Conservation (phyloP, 2,888 invertebrate species). For the Ochropleura plecta region DNA sequence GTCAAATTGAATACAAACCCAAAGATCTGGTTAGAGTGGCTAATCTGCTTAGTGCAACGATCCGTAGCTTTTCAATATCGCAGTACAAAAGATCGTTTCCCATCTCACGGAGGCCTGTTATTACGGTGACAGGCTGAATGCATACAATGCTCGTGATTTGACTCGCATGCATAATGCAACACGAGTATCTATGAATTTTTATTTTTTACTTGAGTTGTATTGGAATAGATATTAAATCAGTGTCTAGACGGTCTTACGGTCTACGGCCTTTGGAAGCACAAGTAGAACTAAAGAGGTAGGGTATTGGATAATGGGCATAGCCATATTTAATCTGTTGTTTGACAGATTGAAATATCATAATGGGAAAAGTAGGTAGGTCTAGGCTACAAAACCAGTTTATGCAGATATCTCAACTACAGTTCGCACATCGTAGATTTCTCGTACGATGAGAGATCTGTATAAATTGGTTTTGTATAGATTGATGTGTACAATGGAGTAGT, state of each 20-base stretch:
- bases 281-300: too few species aligned
- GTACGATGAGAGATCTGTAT: too few species aligned
- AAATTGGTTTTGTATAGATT: too few species aligned
- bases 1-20: neutral
- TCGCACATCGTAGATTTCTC: too few species aligned
- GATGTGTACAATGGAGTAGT: too few species aligned
- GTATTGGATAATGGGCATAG: too few species aligned
- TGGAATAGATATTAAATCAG: constrained; percentile 31
- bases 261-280: neutral
- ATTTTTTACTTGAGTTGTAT: constrained; percentile 31
- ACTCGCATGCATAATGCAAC: constrained; percentile 59
- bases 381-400: too few species aligned
- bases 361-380: too few species aligned
- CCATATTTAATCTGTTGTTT: too few species aligned
- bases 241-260: constrained; percentile 42
- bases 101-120: constrained; percentile 66
- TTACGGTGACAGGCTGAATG: constrained; percentile 52
- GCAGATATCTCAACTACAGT: too few species aligned
- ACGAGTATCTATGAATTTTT: constrained; percentile 29
- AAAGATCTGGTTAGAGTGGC: constrained; percentile 18
- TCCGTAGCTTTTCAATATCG: constrained; percentile 51
- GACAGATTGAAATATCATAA: too few species aligned
- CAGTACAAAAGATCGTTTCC: constrained; percentile 57
- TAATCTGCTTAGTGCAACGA: constrained; percentile 29
- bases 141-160: constrained; percentile 56